Evolutionary conservation across 2,113 vertebrate species (phyloP).

Genomic region (Riparia riparia): DNA sequence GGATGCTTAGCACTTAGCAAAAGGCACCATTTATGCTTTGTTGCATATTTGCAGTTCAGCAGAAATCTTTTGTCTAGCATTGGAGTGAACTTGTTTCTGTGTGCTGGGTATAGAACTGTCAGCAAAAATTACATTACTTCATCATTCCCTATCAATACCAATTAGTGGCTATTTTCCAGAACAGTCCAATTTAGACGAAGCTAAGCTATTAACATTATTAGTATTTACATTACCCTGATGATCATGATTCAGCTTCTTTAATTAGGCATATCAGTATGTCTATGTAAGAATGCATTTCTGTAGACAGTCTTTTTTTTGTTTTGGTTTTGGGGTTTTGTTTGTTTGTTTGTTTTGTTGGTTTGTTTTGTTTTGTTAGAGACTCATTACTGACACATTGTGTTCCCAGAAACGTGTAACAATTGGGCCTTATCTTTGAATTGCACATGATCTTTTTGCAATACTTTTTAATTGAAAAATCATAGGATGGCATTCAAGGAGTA

Average conservation of each 20-base stretch:
- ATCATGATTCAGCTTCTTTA: neutral
- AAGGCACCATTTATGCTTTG: neutral
- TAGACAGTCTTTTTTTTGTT: neutral
- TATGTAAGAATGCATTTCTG: neutral
- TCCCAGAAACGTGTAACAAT: neutral
- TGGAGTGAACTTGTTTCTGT: neutral
- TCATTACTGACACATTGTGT: neutral
- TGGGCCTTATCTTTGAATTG: neutral
- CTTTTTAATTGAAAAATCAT: neutral
- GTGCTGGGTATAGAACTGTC: neutral
- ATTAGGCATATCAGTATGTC: neutral
- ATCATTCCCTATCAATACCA: conserved; percentile 5
- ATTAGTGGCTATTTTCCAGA: conserved; percentile 38
- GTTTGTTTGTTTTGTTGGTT: neutral
- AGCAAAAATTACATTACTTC: neutral
- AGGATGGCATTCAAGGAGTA: neutral
- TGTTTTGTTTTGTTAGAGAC: neutral
- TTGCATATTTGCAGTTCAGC: neutral
- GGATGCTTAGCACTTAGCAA: neutral
- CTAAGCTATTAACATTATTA: neutral
- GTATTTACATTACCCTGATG: conserved; percentile 16
- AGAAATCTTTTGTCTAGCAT: neutral
- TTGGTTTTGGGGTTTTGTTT: neutral
- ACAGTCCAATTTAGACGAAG: conserved; percentile 24
- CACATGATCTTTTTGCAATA: neutral